Evolutionary conservation across 2,113 vertebrate genomes (phyloP).

Genomic region (Lynx canadensis): DNA sequence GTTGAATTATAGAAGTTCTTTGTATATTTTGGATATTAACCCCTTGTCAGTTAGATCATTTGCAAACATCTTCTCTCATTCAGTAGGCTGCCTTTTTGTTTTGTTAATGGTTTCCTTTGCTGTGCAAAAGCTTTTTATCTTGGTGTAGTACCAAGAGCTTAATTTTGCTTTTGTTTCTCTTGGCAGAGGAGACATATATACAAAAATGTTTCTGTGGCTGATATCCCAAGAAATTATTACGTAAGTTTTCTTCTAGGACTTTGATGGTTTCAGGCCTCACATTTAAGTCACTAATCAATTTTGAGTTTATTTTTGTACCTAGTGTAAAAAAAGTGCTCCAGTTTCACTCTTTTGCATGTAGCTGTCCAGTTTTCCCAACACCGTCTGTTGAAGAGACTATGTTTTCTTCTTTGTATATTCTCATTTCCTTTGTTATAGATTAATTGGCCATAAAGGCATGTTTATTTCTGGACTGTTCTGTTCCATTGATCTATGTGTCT

Average conservation of each 20-base stretch:
- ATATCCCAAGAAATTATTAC: not conserved
- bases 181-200: not conserved
- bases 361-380: not conserved
- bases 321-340: not conserved
- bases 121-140: not conserved
- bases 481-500: not conserved
- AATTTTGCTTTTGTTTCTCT: not conserved
- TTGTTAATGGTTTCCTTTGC: not conserved
- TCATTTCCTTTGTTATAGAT: not conserved
- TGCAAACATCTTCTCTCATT: not conserved
- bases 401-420: not conserved
- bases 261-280: not conserved
- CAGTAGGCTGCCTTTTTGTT: not conserved
- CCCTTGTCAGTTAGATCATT: not conserved
- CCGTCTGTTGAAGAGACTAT: not conserved
- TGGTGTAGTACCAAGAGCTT: not conserved
- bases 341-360: not conserved
- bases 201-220: not conserved
- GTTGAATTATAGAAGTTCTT: not conserved
- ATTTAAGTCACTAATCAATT: not conserved
- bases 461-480: not conserved
- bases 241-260: not conserved
- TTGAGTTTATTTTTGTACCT: not conserved
- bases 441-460: not conserved
- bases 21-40: not conserved